Evolutionary conservation across 2,888 invertebrate genomes (phyloP), one percentile per base, ranked within the genome.

Genomic region (Cryptosula pallasiana): DNA sequence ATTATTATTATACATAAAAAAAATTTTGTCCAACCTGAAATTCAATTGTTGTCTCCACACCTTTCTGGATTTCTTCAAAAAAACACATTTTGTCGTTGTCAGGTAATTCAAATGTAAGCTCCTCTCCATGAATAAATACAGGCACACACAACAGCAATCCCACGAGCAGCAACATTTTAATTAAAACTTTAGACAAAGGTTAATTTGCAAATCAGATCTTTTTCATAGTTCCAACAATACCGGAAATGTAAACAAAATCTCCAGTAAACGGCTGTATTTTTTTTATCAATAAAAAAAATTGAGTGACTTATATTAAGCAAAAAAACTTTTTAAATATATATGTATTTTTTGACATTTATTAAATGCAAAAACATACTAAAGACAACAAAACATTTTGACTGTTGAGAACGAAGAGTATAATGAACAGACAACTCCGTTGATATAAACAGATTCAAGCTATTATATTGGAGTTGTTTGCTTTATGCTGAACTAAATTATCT

Each of bases 51-150:
- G 91, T 91, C 76, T 94, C 91, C 32, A 90, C 90, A 82, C 95
- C 95, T 36, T 70, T 70, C 76, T 91, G 89, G 76, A 98, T 93
- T 79, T 93, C 91, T 87, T 99, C 92, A 84, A 93, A 92, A 88
- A 98, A 99, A 88, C 99, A 99, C 87, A 98, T 95, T 87, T 92
- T 92, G 77, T 94, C 95, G 86, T 94, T 98, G 87, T 99, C 98
- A 55, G 95, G 92, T 79, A 98, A 88, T 87, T 97, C 96, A 86
- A 98, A 98, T 75, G 96, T 97, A 84, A 98, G 88, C 87, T 97
- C 97, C 5, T 23, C 70, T 25, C 25, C 70, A 1, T 2, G 5
- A 23, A 29, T 29, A 25, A 70, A 36, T n/a, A 9, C 3, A 25
- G 34, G 29, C 13, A 5, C 3, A 34, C 63, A 63, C 9, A 27